Evolutionary conservation across 2,797 vertebrate genomes (phyloP).

Genomic region (Melanotaenia parkinsoni): DNA sequence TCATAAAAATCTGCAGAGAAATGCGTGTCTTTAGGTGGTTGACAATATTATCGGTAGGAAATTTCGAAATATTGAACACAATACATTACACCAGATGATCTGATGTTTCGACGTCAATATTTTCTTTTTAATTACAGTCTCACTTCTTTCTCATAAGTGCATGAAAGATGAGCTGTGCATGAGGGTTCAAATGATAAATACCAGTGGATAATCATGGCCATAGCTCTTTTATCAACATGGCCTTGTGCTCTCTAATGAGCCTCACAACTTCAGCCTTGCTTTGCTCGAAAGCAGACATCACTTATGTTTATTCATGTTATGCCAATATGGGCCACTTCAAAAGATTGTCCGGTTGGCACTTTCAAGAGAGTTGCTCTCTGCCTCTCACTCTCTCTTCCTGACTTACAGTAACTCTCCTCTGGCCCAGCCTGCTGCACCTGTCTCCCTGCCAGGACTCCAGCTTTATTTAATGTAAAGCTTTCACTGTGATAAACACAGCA

Average conservation of each 20-base stretch:
- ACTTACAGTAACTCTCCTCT: constrained; percentile 67
- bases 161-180: constrained; percentile 24
- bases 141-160: constrained; percentile 27
- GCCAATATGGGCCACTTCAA: constrained; percentile 78
- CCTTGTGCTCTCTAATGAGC: constrained; percentile 65
- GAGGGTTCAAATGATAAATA: constrained; percentile 50
- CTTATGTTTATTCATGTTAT: constrained; percentile 78
- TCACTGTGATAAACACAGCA: constrained; percentile 71
- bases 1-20: constrained; percentile 44
- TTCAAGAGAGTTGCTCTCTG: constrained; percentile 56
- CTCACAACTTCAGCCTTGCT: constrained; percentile 52
- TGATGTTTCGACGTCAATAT: constrained; percentile 35
- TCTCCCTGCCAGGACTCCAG: constrained; percentile 67
- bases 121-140: constrained; percentile 54
- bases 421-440: constrained; percentile 68
- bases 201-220: constrained; percentile 21
- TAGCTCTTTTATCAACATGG: constrained; percentile 57
- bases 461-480: constrained; percentile 78
- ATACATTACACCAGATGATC: constrained; percentile 31
- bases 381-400: constrained; percentile 38
- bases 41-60: constrained; percentile 51
- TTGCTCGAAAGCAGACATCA: constrained; percentile 61
- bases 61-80: constrained; percentile 49
- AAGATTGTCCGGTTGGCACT: constrained; percentile 72
- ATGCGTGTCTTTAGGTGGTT: constrained; percentile 27